Conservation (phyloP, 2,888 invertebrate genomes). For the Morpho achilles region DNA sequence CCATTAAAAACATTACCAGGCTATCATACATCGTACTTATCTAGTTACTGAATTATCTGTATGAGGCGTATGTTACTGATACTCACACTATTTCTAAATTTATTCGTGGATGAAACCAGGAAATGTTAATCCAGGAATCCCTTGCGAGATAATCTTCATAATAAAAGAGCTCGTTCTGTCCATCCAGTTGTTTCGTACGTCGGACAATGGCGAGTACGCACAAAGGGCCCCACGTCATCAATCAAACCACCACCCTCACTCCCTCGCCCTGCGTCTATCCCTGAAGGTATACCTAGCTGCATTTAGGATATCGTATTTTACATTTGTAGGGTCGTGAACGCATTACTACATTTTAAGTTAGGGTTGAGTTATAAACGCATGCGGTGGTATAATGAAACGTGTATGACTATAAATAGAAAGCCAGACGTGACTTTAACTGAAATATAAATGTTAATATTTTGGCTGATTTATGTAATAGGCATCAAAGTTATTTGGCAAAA, state of each 20-base stretch:
- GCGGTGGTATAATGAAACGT: not conserved
- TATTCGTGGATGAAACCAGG: constrained; percentile 23
- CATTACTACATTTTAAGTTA: constrained; percentile 9
- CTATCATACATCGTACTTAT: too few species aligned
- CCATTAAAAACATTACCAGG: too few species aligned
- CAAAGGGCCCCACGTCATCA: constrained; percentile 64
- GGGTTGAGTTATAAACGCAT: not conserved
- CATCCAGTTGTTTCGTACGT: constrained; percentile 66
- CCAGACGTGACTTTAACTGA: too few species aligned
- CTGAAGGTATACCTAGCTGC: constrained; percentile 21
- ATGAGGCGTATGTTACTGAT: not conserved
- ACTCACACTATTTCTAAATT: not conserved
- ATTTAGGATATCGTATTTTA: constrained; percentile 20
- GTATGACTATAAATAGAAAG: too few species aligned
- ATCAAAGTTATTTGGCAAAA: too few species aligned
- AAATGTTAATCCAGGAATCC: constrained; percentile 36
- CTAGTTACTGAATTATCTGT: too few species aligned
- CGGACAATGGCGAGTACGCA: constrained; percentile 64
- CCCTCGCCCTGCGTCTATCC: constrained; percentile 17
- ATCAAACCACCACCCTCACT: constrained; percentile 50
- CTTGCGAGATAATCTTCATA: constrained; percentile 47
- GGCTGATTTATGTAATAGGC: too few species aligned
- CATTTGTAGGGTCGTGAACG: constrained; percentile 16
- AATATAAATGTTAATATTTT: too few species aligned
- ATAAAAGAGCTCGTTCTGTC: constrained; percentile 53